Conservation (phyloP, 2,888 invertebrate species). For the Belgica antarctica region DNA sequence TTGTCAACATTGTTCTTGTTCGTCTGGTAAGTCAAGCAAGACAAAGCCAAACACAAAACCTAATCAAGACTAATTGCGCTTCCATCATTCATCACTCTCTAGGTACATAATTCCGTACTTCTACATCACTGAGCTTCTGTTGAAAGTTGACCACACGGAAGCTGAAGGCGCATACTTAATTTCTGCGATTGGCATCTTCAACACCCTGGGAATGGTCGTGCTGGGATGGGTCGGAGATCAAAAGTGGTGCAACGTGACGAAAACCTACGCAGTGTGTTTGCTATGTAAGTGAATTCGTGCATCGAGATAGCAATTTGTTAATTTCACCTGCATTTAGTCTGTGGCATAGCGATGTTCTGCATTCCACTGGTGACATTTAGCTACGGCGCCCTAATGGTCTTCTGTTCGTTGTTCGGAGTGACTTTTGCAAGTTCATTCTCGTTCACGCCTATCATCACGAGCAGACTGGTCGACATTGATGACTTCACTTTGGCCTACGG, state of each 20-base stretch:
- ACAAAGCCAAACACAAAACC: background rate
- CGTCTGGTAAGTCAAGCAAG: slow-evolving; percentile 73
- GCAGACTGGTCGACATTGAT: slow-evolving; percentile 83
- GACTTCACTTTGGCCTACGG: slow-evolving; percentile 92
- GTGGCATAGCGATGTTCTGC: slow-evolving; percentile 52
- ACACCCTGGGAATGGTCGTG: slow-evolving; percentile 84
- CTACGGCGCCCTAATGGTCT: slow-evolving; percentile 49
- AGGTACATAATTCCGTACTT: slow-evolving; percentile 96
- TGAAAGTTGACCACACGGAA: slow-evolving; percentile 66
- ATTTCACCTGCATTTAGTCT: slow-evolving; percentile 49
- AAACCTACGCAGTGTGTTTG: slow-evolving; percentile 78
- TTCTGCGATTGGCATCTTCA: slow-evolving; percentile 83
- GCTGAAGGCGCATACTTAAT: slow-evolving; percentile 75
- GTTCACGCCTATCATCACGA: slow-evolving; percentile 84
- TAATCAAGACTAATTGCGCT: background rate
- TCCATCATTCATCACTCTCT: slow-evolving; percentile 59
- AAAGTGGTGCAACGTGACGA: slow-evolving; percentile 75
- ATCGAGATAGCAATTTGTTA: background rate
- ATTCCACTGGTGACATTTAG: slow-evolving; percentile 52
- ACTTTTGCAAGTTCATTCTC: slow-evolving; percentile 90
- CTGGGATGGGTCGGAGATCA: slow-evolving; percentile 89
- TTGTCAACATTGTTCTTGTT: slow-evolving; percentile 85
- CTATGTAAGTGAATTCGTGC: slow-evolving; percentile 52
- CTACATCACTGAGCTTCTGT: slow-evolving; percentile 83
- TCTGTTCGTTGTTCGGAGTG: slow-evolving; percentile 74